Base-by-base conservation (phyloP, 2,113 vertebrate genomes). In the Myodes glareolus region DNA sequence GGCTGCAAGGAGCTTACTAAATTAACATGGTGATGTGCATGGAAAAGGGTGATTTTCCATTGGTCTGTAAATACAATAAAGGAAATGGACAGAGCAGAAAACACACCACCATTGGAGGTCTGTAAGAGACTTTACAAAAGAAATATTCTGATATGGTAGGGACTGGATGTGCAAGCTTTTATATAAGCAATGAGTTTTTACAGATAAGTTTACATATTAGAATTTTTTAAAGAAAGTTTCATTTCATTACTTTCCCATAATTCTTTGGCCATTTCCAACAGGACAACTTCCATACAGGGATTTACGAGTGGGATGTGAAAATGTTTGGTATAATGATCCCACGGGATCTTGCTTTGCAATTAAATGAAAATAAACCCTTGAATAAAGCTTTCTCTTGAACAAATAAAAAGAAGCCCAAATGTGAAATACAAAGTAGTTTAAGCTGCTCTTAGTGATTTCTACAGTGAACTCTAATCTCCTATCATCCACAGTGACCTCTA, bases 11-110 rank as follows among this genome's bases (percentile, higher is more conserved):
- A 95, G 81, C 72, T 92, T 96, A 84, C 96, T 55, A 90, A 93
- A 96, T 95, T 97, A 95, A 97, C 97, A 95, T n/a, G 55, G 47
- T 55, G 82, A 80, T 75, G 73, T 47, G n/a, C 78, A 80, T 95
- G 90, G n/a, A 77, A 65, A 88, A 95, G 77, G 92, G 10, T 75
- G 70, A 76, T 92, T 8, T 94, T 97, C 7, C 31, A 58, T 27
- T 6, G 55, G 36, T 9, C 50, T 88, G 39, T 63, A 65, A 89
- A 45, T 81, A 19, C 70, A 72, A 39, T 52, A 88, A 67, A 80
- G 61, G 33, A 90, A 94, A 68, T 82, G 50, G 95, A 89, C 1
- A 75, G 39, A 91, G 76, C 68, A 17, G 39, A 96, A 92, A n/a
- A 50, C 65, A 36, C 3, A 65, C 81, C 52, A 95, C 61, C 31